phyloP scores from a whole-genome alignment of 2,797 vertebrate genomes.

The Danio jaintianensis region DNA sequence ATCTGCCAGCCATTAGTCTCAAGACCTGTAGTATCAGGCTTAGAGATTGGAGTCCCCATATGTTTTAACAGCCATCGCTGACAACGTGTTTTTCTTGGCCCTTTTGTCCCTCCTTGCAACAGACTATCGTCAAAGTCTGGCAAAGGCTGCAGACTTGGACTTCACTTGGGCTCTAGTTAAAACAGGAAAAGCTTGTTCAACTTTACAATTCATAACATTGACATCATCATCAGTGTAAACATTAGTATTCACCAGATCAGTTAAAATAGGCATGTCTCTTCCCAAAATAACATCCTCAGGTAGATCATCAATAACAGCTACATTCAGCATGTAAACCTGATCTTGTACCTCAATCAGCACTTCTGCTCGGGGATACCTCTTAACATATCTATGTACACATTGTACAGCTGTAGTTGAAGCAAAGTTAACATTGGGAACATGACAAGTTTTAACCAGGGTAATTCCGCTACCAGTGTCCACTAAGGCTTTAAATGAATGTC shows the following conservation, averaged over 20 bases:
- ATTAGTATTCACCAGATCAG: not conserved
- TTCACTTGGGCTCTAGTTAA: not conserved
- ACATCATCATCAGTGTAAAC: too few species aligned
- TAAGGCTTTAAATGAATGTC: not conserved
- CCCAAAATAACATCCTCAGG: not conserved
- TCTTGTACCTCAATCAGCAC: not conserved
- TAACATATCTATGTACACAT: not conserved
- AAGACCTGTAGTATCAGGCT: not conserved
- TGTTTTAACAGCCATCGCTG: too few species aligned
- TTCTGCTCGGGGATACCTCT: not conserved
- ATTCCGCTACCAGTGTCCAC: not conserved
- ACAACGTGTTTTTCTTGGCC: not conserved
- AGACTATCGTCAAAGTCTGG: not conserved
- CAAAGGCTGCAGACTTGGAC: not conserved
- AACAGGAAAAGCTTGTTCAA: not conserved
- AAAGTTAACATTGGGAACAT: not conserved
- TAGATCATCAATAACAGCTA: not conserved
- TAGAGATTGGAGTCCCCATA: not conserved
- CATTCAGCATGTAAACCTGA: not conserved
- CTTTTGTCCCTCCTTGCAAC: not conserved
- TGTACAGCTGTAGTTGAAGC: not conserved
- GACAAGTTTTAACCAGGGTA: too few species aligned
- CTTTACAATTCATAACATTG: too few species aligned
- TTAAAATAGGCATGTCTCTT: not conserved
- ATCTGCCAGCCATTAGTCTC: not conserved